Base-by-base conservation (phyloP, 2,797 vertebrate genomes). In the Otolemur crassicaudatus region DNA sequence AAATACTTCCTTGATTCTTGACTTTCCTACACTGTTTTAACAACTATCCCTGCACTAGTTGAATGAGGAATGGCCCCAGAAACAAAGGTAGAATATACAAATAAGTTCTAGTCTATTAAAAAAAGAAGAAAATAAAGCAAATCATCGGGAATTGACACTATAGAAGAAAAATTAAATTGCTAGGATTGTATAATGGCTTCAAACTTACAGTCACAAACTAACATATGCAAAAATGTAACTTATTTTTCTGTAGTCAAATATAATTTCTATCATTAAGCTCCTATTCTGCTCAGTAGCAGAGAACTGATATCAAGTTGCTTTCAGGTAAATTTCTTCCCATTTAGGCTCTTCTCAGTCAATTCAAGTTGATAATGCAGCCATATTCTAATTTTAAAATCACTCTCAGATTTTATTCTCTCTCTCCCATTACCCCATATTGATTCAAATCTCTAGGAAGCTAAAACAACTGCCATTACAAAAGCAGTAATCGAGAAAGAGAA, bases 311-410 rank as follows among this genome's bases (percentile, higher is more conserved):
- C 87, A 96, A 94, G 95, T 95, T 94, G 72, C 95, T 97, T 97
- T 97, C 96, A 97, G 97, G 97, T 97, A 97, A 96, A 98, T 97
- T 96, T 97, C 95, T 93, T 96, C 77, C 84, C 85, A 97, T 97
- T 97, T 90, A 95, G 94, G 89, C 7, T 93, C 93, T 96, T 97
- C 86, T 93, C 76, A 85, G 94, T 95, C 97, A 96, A 96, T 96
- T 97, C 90, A 63, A 22, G 72, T 93, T 95, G 90, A 73, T 91
- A 93, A 96, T 65, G 49, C 40, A 87, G 80, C 80, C 19, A 13
- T 69, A 90, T 92, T 97, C 84, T 85, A 90, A 95, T 61, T 89
- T 94, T 77, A 5, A 95, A 97, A 97, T 95, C 80, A 85, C 67
- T 93, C 70, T 96, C 60, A 79, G 85, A 93, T 94, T 94, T 93